phyloP scores from a whole-genome alignment of 2,888 invertebrate species.

The Catocala nupta region DNA sequence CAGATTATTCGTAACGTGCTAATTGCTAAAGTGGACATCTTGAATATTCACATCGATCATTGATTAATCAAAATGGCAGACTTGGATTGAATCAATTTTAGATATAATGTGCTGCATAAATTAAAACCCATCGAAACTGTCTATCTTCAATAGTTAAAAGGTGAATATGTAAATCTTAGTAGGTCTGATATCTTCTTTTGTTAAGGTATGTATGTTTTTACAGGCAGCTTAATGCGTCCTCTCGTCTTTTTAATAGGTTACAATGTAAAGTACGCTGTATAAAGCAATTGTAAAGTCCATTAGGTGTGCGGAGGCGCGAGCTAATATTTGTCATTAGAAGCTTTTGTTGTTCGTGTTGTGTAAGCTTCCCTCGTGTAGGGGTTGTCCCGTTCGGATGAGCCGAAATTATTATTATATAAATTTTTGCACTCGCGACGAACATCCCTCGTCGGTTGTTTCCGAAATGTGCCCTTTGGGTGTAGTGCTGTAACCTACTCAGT shows the following conservation, averaged over 20 bases:
- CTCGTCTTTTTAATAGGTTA: constrained; percentile 68
- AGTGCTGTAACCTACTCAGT: constrained; percentile 48
- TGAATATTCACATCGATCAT: constrained; percentile 28
- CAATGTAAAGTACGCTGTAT: constrained; percentile 64
- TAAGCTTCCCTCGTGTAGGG: constrained; percentile 63
- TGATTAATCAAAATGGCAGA: not conserved
- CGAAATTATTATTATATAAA: constrained; percentile 78
- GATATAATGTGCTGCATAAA: too few relatives aligned
- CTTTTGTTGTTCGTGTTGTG: constrained; percentile 75
- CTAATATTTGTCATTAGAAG: constrained; percentile 83
- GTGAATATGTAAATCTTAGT: not conserved
- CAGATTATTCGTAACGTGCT: constrained; percentile 37
- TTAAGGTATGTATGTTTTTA: constrained; percentile 38
- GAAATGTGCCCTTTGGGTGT: constrained; percentile 76
- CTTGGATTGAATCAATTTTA: too few relatives aligned
- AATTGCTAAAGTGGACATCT: constrained; percentile 31
- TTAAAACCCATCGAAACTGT: not conserved
- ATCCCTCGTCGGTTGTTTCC: constrained; percentile 68
- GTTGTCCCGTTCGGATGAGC: constrained; percentile 68
- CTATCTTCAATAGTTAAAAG: too few relatives aligned
- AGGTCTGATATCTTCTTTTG: not conserved
- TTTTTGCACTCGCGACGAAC: constrained; percentile 70
- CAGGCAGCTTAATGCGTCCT: constrained; percentile 60
- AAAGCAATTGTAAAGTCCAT: constrained; percentile 82
- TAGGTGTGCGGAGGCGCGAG: constrained; percentile 71